Evolutionary conservation across 1,140 invertebrate species (phyloP).

Genomic region (Philopotamus ludificatus): DNA sequence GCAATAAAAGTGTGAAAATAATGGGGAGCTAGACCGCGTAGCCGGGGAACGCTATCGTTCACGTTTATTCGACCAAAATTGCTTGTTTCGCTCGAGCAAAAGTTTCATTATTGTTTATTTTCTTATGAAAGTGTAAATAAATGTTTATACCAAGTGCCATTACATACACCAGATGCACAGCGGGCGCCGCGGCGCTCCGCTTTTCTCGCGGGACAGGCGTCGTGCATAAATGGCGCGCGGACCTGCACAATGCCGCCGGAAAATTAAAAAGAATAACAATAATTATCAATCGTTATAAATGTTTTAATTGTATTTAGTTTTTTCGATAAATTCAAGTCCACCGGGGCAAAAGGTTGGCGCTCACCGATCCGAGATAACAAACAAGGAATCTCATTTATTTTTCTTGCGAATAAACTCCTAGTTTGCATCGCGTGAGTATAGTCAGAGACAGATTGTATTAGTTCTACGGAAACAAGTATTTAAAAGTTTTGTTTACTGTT

Average conservation of each 20-base stretch:
- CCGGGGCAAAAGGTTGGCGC: background rate
- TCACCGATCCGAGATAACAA: background rate
- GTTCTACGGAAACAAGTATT: background rate
- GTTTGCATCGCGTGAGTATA: slow-evolving; percentile 1
- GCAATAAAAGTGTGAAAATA: slow-evolving; percentile 5
- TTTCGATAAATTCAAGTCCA: too few relatives aligned
- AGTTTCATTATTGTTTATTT: slow-evolving; percentile 39
- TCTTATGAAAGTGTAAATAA: slow-evolving; percentile 40
- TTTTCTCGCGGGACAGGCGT: too few relatives aligned
- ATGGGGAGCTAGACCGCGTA: background rate
- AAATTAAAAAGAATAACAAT: background rate
- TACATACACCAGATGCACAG: slow-evolving; percentile 37
- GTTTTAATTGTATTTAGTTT: too few relatives aligned
- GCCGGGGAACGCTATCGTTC: slow-evolving; percentile 17
- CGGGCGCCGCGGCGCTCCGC: background rate
- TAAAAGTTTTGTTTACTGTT: background rate
- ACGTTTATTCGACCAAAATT: slow-evolving; percentile 36
- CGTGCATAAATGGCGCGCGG: too few relatives aligned
- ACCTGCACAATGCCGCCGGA: too few relatives aligned
- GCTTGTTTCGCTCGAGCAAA: slow-evolving; percentile 30
- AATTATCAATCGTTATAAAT: too few relatives aligned
- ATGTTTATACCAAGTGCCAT: slow-evolving; percentile 38
- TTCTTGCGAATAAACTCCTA: slow-evolving; percentile 3
- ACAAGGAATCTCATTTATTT: slow-evolving; percentile 6
- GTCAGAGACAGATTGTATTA: background rate